Percentiles rank a stretch among this genome's conserved stretches.
Conservation (phyloP, 2,888 invertebrate species). For the Microctonus brassicae region DNA sequence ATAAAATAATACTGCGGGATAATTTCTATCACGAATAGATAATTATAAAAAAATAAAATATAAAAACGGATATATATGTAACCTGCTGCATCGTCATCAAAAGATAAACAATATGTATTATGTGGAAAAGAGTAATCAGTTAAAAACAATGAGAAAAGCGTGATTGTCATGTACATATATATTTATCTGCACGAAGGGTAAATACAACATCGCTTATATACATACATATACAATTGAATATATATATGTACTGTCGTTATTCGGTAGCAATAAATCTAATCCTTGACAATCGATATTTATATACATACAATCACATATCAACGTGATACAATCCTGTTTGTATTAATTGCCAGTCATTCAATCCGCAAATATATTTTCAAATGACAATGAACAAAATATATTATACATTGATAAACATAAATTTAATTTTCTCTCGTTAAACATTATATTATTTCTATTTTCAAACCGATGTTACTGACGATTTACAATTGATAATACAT, state of each 20-base stretch:
- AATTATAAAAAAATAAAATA: not conserved
- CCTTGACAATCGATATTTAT: constrained; percentile 24
- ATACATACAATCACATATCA: constrained; percentile 10
- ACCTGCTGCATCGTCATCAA: not conserved
- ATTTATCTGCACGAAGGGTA: constrained; percentile 35
- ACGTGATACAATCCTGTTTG: constrained; percentile 10
- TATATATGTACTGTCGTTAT: constrained; percentile 35
- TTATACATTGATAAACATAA: not conserved
- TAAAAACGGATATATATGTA: not conserved
- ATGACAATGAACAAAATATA: constrained; percentile 4
- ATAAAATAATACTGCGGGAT: not conserved
- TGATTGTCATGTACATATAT: constrained; percentile 36
- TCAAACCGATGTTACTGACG: not conserved
- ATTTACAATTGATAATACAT: not conserved
- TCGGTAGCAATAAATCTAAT: constrained; percentile 41
- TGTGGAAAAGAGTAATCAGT: constrained; percentile 39
- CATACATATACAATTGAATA: constrained; percentile 8
- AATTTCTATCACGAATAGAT: not conserved
- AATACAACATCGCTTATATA: constrained; percentile 6
- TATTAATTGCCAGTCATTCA: constrained; percentile 16
- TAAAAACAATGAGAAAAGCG: constrained; percentile 42
- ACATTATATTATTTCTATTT: too few species aligned
- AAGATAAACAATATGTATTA: constrained; percentile 15
- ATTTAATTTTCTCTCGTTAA: not conserved
- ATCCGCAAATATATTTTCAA: not conserved